Conservation (phyloP, 2,888 invertebrate species). For the Allacma fusca region DNA sequence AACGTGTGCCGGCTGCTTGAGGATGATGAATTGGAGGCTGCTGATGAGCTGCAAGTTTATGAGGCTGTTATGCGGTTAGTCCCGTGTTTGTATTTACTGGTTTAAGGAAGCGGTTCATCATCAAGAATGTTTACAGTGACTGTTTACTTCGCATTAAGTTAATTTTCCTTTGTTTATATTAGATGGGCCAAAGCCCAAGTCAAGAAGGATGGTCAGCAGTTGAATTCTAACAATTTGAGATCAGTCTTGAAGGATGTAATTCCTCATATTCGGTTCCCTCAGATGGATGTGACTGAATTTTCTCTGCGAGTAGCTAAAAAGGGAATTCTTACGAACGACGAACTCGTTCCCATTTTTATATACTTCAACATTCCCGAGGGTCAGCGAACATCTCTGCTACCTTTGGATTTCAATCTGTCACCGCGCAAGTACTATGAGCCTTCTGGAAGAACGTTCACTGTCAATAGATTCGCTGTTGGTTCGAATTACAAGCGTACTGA, state of each 20-base stretch:
- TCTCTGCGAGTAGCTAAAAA: slow-evolving; percentile 41
- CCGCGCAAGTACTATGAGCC: slow-evolving; percentile 42
- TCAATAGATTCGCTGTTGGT: slow-evolving; percentile 42
- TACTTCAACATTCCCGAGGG: slow-evolving; percentile 42
- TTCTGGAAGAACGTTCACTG: slow-evolving; percentile 34
- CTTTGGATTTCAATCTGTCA: slow-evolving; percentile 39
- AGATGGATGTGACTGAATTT: slow-evolving; percentile 38
- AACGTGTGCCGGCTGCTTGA: slow-evolving; percentile 33
- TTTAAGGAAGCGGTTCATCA: not conserved
- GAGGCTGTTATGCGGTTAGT: slow-evolving; percentile 33
- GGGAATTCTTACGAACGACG: slow-evolving; percentile 38
- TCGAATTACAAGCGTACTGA: slow-evolving; percentile 42
- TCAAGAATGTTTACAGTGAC: too few relatives aligned
- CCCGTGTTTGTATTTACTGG: not conserved
- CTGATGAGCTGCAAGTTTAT: slow-evolving; percentile 43
- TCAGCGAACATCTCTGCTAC: slow-evolving; percentile 26
- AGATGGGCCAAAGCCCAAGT: slow-evolving; percentile 42
- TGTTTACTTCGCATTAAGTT: too few relatives aligned
- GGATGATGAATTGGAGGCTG: slow-evolving; percentile 40
- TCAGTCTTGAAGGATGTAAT: slow-evolving; percentile 33
- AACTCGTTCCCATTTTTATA: slow-evolving; percentile 40
- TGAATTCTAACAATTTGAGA: slow-evolving; percentile 28
- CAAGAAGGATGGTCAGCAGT: slow-evolving; percentile 40
- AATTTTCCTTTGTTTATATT: not conserved
- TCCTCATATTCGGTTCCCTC: slow-evolving; percentile 39